Percentiles rank a stretch among this genome's conserved stretches.
Evolutionary conservation across 2,888 invertebrate genomes (phyloP).

Genomic region (Morpho achilles): DNA sequence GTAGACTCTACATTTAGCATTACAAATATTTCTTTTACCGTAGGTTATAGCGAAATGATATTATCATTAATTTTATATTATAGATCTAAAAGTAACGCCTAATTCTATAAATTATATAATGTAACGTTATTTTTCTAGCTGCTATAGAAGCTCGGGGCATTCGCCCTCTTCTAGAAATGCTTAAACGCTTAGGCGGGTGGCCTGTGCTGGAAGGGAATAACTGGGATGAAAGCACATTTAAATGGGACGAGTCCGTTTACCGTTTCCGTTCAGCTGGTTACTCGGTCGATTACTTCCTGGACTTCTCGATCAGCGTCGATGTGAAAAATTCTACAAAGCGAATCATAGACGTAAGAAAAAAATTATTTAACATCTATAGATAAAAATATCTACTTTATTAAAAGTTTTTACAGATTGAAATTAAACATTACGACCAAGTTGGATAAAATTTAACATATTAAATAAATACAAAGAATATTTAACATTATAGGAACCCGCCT

Average conservation of each 20-base stretch:
- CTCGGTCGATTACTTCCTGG: conserved; percentile 93
- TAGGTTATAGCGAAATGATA: background rate
- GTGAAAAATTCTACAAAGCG: conserved; percentile 92
- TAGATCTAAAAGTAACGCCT: too few species aligned
- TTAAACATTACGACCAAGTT: too few species aligned
- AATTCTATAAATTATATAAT: background rate
- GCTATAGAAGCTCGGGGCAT: conserved; percentile 89
- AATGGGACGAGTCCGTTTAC: conserved; percentile 91
- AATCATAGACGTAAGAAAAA: conserved; percentile 87
- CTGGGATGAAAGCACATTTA: conserved; percentile 86
- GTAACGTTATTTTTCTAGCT: conserved; percentile 68
- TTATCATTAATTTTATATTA: too few species aligned
- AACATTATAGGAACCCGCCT: too few species aligned
- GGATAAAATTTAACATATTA: too few species aligned
- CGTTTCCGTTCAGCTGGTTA: conserved; percentile 89
- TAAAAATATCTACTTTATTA: too few species aligned
- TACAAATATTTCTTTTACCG: too few species aligned
- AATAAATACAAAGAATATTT: too few species aligned
- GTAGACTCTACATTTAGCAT: too few species aligned
- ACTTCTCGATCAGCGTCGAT: conserved; percentile 93
- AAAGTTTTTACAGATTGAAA: too few species aligned
- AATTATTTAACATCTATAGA: background rate
- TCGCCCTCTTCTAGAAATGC: conserved; percentile 84
- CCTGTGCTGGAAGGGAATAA: conserved; percentile 89
- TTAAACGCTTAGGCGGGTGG: conserved; percentile 94